Evolutionary conservation across 2,888 invertebrate species (phyloP).

Genomic region (Lottia scabra): DNA sequence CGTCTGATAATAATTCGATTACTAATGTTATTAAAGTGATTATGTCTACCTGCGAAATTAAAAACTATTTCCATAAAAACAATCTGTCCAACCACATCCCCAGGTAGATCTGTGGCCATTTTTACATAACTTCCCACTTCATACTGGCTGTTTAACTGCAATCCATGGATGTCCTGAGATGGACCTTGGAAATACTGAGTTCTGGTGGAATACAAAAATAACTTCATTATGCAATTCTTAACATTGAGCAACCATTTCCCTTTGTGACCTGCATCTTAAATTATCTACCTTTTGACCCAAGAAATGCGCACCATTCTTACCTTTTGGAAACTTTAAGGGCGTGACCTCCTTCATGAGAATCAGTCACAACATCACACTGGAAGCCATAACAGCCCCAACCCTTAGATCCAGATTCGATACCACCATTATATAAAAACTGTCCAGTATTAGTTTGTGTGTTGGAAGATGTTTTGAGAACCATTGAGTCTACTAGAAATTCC

Average conservation of each 20-base stretch:
- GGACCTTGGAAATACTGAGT: slow-evolving; percentile 7
- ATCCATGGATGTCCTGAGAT: not conserved
- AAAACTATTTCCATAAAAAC: not conserved
- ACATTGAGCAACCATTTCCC: too few species aligned
- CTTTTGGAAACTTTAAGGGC: not conserved
- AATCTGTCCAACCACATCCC: not conserved
- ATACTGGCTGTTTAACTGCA: not conserved
- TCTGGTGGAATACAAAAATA: not conserved
- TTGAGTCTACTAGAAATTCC: slow-evolving; percentile 11
- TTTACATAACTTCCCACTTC: not conserved
- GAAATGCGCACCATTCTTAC: not conserved
- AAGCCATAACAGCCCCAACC: not conserved
- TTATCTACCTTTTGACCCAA: too few species aligned
- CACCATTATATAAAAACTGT: not conserved
- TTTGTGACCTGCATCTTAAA: too few species aligned
- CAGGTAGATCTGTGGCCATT: not conserved
- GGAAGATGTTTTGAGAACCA: not conserved
- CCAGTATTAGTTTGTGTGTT: not conserved
- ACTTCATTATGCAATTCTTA: too few species aligned
- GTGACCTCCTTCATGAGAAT: not conserved
- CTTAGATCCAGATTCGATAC: not conserved
- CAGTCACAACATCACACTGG: not conserved
- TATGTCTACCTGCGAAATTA: not conserved
- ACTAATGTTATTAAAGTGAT: too few species aligned
- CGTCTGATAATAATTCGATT: too few species aligned